A percentile compares a stretch with the other conserved stretches of the same genome.
phyloP scores from a whole-genome alignment of 2,797 vertebrate species.

The Carapus acus region DNA sequence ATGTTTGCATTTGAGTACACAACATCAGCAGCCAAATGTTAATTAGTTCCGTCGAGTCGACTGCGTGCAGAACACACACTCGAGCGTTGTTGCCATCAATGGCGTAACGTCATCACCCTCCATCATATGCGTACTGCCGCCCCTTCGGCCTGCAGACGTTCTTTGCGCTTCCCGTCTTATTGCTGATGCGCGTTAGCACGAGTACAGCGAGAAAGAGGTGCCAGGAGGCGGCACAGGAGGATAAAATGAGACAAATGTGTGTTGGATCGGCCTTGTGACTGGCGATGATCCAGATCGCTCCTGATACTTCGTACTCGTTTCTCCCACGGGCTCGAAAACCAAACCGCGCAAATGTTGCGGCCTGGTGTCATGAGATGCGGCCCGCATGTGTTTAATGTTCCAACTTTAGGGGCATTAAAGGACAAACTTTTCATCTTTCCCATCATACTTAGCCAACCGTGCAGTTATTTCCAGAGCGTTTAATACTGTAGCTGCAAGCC shows the following conservation, averaged over 20 bases:
- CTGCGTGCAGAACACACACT: neutral
- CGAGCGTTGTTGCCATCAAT: too few relatives aligned
- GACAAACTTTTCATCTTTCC: neutral
- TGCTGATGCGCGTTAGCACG: too few relatives aligned
- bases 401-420: neutral
- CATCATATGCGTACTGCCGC: too few relatives aligned
- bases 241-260: too few relatives aligned
- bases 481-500: neutral
- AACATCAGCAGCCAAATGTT: neutral
- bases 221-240: too few relatives aligned
- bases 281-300: constrained; percentile 14
- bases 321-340: constrained; percentile 20
- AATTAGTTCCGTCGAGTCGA: constrained; percentile 14
- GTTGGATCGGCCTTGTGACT: constrained; percentile 40
- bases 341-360: too few relatives aligned
- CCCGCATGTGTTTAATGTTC: neutral
- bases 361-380: too few relatives aligned
- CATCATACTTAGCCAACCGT: neutral
- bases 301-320: constrained; percentile 9
- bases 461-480: neutral
- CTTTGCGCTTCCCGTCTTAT: too few relatives aligned
- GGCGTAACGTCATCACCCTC: constrained; percentile 7
- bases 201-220: too few relatives aligned
- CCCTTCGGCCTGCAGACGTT: too few relatives aligned
- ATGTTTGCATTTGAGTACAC: constrained; percentile 2